Conservation (phyloP, 2,113 vertebrate genomes). For the Pipa parva region DNA sequence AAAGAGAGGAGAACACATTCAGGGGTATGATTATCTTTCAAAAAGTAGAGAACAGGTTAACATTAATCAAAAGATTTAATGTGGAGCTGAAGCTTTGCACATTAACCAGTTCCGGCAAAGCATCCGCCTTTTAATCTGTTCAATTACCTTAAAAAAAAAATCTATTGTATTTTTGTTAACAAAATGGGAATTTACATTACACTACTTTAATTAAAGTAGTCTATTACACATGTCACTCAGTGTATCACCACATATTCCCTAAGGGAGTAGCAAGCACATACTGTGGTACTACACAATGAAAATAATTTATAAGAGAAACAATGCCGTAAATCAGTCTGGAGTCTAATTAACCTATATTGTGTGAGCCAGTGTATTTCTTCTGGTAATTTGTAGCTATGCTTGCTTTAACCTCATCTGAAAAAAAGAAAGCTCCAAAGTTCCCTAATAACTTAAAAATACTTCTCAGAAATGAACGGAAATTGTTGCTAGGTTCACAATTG, state of each 20-base stretch:
- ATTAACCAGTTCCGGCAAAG: background rate
- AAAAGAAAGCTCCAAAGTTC: conserved; percentile 10
- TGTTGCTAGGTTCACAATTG: background rate
- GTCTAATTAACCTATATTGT: conserved; percentile 34
- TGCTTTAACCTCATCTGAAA: conserved; percentile 17
- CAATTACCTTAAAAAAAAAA: conserved; percentile 36
- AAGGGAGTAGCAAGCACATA: conserved; percentile 11
- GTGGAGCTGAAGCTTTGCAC: background rate
- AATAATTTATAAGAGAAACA: conserved; percentile 36
- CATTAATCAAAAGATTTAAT: conserved; percentile 10
- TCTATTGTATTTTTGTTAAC: conserved; percentile 31
- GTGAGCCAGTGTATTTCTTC: conserved; percentile 23
- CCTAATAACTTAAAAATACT: background rate
- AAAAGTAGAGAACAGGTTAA: background rate
- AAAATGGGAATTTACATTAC: conserved; percentile 36
- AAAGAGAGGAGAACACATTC: background rate
- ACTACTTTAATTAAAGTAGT: conserved; percentile 40
- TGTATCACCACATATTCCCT: conserved; percentile 25
- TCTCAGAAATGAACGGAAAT: background rate
- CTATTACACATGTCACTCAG: conserved; percentile 41
- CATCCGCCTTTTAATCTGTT: conserved; percentile 23
- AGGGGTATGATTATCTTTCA: background rate
- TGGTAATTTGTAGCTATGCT: conserved; percentile 34
- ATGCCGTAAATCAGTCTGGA: conserved; percentile 32
- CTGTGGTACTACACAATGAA: conserved; percentile 28